Conservation (phyloP, 2,113 vertebrate species). For the Platysteira castanea region DNA sequence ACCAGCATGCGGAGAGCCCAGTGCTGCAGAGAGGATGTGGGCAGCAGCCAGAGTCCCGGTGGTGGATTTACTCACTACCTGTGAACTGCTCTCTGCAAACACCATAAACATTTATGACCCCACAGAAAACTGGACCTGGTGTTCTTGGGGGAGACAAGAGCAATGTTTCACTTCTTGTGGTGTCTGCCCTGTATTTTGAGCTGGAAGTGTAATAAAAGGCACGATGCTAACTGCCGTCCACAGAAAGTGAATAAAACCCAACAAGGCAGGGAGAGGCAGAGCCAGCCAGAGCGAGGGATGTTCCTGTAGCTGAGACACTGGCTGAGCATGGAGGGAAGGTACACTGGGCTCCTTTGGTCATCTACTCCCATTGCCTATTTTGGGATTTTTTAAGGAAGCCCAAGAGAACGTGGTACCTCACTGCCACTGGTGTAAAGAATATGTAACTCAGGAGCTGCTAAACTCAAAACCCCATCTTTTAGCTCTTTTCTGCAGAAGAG, state of each 20-base stretch:
- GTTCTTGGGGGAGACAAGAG: not conserved
- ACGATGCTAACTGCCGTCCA: fast-evolving
- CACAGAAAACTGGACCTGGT: not conserved
- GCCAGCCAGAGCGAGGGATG: not conserved
- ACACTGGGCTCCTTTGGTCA: not conserved
- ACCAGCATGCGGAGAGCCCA: fast-evolving
- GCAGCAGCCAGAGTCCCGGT: not conserved
- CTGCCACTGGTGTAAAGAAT: not conserved
- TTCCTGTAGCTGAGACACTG: not conserved
- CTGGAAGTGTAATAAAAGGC: not conserved
- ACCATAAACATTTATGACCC: not conserved
- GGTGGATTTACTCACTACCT: not conserved
- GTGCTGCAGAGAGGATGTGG: not conserved
- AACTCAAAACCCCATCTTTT: fast-evolving
- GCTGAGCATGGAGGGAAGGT: not conserved
- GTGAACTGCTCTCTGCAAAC: not conserved
- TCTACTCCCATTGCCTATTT: fast-evolving
- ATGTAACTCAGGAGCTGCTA: fast-evolving
- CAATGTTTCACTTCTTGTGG: not conserved
- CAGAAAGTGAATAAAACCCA: not conserved
- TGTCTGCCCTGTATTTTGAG: not conserved
- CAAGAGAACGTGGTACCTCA: not conserved
- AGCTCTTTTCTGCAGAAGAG: not conserved
- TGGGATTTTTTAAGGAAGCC: not conserved
- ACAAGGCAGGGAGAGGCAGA: not conserved